Evolutionary conservation across 2,113 vertebrate species (phyloP).

Genomic region (Pelecanus crispus): DNA sequence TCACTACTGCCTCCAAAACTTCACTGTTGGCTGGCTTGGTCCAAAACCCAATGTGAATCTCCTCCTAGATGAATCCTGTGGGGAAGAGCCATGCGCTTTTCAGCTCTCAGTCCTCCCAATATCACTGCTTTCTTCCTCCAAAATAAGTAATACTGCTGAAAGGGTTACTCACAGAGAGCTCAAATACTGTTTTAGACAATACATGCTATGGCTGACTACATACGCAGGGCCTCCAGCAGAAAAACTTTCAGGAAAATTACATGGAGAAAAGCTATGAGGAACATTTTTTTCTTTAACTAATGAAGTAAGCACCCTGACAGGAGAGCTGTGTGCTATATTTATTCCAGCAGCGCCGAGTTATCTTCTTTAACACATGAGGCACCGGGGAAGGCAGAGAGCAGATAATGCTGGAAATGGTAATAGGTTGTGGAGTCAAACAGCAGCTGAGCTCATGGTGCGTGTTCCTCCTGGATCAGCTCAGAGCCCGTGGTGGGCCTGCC

Average conservation of each 20-base stretch:
- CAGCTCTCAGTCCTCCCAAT: not conserved
- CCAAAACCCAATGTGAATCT: not conserved
- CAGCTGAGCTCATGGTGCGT: not conserved
- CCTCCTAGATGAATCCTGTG: not conserved
- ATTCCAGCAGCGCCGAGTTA: not conserved
- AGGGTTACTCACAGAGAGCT: not conserved
- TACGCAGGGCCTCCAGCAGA: not conserved
- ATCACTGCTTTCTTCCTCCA: not conserved
- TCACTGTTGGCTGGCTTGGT: not conserved
- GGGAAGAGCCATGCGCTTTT: not conserved
- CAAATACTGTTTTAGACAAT: not conserved
- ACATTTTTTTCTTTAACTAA: not conserved
- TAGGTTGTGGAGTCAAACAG: not conserved
- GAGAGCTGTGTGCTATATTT: not conserved
- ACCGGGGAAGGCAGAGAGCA: not conserved
- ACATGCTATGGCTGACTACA: not conserved
- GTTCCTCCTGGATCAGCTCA: not conserved
- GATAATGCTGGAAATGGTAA: not conserved
- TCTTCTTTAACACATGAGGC: not conserved
- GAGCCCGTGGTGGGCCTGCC: not conserved
- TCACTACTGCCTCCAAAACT: not conserved
- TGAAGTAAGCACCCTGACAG: conserved; percentile 30
- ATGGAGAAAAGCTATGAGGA: not conserved
- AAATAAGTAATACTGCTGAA: not conserved
- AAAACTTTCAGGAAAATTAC: not conserved